These are phyloP conservation scores for Drosophila meridiana DNA, from an alignment of 2,888 invertebrate genomes.

Conservation along the genomic window DNA sequence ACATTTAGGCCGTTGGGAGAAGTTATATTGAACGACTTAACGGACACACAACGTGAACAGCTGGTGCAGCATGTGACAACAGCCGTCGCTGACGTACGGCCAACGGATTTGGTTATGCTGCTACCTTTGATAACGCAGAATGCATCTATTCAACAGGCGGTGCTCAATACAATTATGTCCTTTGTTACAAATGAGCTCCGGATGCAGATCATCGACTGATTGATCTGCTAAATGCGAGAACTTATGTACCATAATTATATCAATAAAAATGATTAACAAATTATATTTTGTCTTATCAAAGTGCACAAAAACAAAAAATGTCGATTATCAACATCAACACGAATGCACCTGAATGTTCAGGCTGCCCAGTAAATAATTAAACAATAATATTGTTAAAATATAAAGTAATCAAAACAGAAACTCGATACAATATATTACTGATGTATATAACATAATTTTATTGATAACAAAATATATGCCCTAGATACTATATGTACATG, in stretches of 20 bases:
- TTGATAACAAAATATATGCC: slow-evolving; percentile 3
- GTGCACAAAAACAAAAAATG: neutral
- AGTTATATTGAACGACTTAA: slow-evolving; percentile 83
- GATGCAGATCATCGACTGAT: slow-evolving; percentile 81
- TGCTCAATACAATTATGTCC: slow-evolving; percentile 76
- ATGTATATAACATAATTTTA: neutral
- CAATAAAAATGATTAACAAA: slow-evolving; percentile 28
- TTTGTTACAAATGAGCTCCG: slow-evolving; percentile 83
- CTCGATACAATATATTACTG: neutral
- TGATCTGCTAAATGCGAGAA: neutral
- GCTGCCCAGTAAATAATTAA: neutral
- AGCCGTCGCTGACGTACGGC: slow-evolving; percentile 79
- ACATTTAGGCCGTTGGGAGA: slow-evolving; percentile 83
- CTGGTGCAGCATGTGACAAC: slow-evolving; percentile 77
- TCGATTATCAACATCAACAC: neutral
- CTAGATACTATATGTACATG: slow-evolving; percentile 28
- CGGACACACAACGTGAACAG: slow-evolving; percentile 75
- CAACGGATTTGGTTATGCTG: slow-evolving; percentile 79
- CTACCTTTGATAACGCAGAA: slow-evolving; percentile 81
- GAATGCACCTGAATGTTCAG: neutral
- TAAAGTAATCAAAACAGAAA: neutral
- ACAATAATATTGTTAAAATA: neutral
- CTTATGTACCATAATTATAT: slow-evolving; percentile 14
- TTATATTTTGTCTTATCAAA: neutral
- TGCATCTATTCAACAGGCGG: slow-evolving; percentile 76